Conservation (phyloP, 1,140 invertebrate species). For the Dryas iulia region DNA sequence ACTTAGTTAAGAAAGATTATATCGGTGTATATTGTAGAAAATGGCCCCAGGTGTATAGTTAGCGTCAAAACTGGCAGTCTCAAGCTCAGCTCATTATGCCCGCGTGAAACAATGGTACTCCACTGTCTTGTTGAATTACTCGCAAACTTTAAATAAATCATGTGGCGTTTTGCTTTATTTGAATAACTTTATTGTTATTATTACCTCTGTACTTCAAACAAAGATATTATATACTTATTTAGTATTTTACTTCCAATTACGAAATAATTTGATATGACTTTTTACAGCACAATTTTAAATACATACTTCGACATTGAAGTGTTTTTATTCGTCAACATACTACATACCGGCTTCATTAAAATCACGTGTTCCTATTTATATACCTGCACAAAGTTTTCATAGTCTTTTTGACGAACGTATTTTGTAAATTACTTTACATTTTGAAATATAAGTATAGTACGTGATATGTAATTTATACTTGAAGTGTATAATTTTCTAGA, state of each 20-base stretch:
- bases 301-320: not conserved
- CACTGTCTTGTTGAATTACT: slow-evolving; percentile 12
- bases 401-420: not conserved
- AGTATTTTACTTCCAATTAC: not conserved
- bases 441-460: not conserved
- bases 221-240: not conserved
- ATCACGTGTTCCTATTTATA: not conserved
- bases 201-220: not conserved
- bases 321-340: not conserved
- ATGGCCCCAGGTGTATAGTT: not conserved
- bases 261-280: not conserved
- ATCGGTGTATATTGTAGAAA: not conserved
- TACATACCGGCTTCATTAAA: not conserved
- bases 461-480: too few species aligned
- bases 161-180: not conserved
- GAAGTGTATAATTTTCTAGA: too few species aligned
- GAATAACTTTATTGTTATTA: too few species aligned
- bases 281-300: not conserved
- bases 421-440: too few species aligned
- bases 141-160: not conserved
- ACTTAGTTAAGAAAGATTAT: not conserved
- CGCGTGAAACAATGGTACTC: slow-evolving; percentile 13
- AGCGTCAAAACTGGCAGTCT: slow-evolving; percentile 14
- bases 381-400: not conserved
- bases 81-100: slow-evolving; percentile 8